Evolutionary conservation across 2,113 vertebrate species (phyloP).

Genomic region (Trogon melanurus): DNA sequence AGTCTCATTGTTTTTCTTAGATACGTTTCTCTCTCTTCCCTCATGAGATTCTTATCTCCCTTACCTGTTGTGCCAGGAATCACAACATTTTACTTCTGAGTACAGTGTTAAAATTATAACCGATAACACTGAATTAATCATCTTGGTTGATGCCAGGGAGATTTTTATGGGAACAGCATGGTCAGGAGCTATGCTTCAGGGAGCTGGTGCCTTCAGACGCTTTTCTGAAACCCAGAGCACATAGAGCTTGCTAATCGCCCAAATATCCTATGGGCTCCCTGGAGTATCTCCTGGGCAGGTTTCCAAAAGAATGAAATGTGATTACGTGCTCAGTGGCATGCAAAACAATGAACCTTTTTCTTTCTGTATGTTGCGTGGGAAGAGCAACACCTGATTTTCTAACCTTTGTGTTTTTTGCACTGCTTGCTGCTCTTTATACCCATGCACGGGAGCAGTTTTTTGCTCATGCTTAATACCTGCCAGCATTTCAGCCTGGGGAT

Average conservation of each 20-base stretch:
- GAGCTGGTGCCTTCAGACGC: background rate
- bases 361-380: background rate
- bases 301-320: background rate
- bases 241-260: background rate
- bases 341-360: background rate
- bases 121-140: background rate
- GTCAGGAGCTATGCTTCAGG: background rate
- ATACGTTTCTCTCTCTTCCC: background rate
- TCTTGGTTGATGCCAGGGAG: background rate
- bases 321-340: background rate
- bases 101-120: background rate
- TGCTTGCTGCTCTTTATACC: background rate
- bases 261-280: background rate
- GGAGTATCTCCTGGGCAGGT: background rate
- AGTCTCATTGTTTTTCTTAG: background rate
- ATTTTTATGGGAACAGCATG: background rate
- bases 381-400: background rate
- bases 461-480: rapidly evolving
- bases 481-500: background rate
- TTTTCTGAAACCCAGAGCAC: background rate
- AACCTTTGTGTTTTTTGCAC: background rate
- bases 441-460: background rate
- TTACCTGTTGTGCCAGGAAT: background rate
- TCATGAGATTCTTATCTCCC: background rate
- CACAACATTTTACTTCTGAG: background rate